phyloP scores from a whole-genome alignment of 2,113 vertebrate species.

The Melanostigma gelatinosum region DNA sequence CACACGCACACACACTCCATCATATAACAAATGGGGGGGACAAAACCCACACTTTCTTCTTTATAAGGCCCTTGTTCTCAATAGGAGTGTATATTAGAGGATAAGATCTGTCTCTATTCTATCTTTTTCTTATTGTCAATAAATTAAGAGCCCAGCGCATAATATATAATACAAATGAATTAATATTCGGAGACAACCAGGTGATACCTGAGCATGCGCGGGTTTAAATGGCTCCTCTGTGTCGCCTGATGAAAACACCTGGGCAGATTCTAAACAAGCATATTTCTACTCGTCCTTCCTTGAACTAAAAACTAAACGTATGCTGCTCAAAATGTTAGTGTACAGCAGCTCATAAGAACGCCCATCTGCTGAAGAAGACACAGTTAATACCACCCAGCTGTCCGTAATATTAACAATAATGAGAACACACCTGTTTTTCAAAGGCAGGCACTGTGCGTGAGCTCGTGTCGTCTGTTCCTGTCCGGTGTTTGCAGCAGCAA shows the following conservation, averaged over 20 bases:
- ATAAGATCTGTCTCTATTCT: too few relatives aligned
- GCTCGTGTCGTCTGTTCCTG: constrained; percentile 19
- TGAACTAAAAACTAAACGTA: not conserved
- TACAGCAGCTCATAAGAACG: not conserved
- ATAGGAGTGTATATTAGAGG: too few relatives aligned
- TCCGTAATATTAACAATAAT: not conserved
- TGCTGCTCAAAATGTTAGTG: not conserved
- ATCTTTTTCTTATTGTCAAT: too few relatives aligned
- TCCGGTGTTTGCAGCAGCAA: constrained; percentile 32
- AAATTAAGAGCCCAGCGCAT: too few relatives aligned
- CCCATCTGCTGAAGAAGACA: not conserved
- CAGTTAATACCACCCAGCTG: not conserved
- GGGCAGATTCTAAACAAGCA: not conserved
- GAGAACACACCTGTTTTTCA: constrained; percentile 62
- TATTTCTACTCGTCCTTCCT: not conserved
- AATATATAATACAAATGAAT: not conserved
- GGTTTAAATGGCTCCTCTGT: constrained; percentile 12
- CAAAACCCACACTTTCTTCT: too few relatives aligned
- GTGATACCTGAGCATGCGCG: constrained; percentile 31
- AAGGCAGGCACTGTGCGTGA: constrained; percentile 59
- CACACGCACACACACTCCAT: too few relatives aligned
- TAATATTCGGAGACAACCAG: not conserved
- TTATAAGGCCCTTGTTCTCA: too few relatives aligned
- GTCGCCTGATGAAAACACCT: constrained; percentile 27
- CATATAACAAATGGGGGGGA: too few relatives aligned